Percentiles rank a stretch among this genome's conserved stretches.
Conservation (phyloP, 1,140 invertebrate genomes). For the Eupristina koningsbergeri region DNA sequence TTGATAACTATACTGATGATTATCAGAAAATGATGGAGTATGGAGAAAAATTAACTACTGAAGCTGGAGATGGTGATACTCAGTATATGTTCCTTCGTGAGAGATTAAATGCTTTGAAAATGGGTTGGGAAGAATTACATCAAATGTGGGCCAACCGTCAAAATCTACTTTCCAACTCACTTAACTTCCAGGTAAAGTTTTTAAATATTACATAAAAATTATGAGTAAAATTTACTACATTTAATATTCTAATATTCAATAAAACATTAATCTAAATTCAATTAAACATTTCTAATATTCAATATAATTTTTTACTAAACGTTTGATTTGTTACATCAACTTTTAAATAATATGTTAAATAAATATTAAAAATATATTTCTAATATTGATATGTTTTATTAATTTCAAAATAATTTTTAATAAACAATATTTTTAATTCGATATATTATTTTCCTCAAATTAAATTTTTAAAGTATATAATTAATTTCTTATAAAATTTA, state of each 20-base stretch:
- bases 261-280: too few relatives aligned
- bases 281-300: neutral
- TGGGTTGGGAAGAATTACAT: constrained; percentile 98
- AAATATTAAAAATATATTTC: too few relatives aligned
- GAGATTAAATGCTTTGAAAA: constrained; percentile 95
- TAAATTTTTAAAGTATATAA: too few relatives aligned
- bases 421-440: too few relatives aligned
- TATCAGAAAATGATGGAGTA: constrained; percentile 99
- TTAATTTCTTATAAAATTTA: too few relatives aligned
- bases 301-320: too few relatives aligned
- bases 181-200: constrained; percentile 83
- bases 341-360: too few relatives aligned
- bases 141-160: constrained; percentile 99
- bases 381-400: too few relatives aligned
- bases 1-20: constrained; percentile 98
- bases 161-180: constrained; percentile 92
- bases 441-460: too few relatives aligned
- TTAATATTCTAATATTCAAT: too few relatives aligned
- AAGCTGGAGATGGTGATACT: constrained; percentile 91
- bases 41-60: constrained; percentile 93
- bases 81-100: constrained; percentile 99
- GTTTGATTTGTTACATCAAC: too few relatives aligned
- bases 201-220: neutral
- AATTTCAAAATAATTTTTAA: too few relatives aligned
- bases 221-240: neutral